phyloP scores from a whole-genome alignment of 2,888 invertebrate genomes.

The Pseudanteris insignis region DNA sequence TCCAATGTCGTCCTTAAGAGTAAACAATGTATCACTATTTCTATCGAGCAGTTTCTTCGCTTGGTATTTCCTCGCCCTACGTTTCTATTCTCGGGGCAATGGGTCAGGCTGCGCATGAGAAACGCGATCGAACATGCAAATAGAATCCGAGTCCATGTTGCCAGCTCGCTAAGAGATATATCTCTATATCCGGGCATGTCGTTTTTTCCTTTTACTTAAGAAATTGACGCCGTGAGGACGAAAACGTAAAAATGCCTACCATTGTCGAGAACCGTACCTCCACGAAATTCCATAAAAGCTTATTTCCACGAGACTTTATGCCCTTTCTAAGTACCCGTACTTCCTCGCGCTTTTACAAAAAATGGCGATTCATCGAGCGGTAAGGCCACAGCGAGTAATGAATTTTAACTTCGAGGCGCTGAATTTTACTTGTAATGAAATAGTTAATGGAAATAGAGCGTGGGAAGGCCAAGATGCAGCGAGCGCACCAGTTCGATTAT shows the following conservation, averaged over 20 bases:
- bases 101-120: slow-evolving; percentile 30
- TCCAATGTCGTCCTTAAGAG: no score
- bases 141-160: slow-evolving; percentile 8
- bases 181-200: no score
- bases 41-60: no score
- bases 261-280: no score
- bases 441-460: slow-evolving; percentile 19
- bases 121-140: slow-evolving; percentile 37
- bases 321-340: slow-evolving; percentile 13
- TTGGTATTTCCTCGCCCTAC: slow-evolving; percentile 3
- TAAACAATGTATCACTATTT: no score
- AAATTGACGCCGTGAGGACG: no score
- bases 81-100: slow-evolving; percentile 39
- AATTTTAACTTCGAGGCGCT: slow-evolving; percentile 18
- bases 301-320: slow-evolving; percentile 3
- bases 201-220: no score
- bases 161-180: no score
- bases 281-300: not conserved
- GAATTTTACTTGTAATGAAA: no score
- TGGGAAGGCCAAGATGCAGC: slow-evolving; percentile 18
- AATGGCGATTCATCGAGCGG: no score
- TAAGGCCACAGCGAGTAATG: slow-evolving; percentile 10
- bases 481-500: no score
- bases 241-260: no score
- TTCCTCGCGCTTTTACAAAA: not conserved